Evolutionary conservation across 1,140 invertebrate genomes (phyloP).

Genomic region (Ooceraea biroi): DNA sequence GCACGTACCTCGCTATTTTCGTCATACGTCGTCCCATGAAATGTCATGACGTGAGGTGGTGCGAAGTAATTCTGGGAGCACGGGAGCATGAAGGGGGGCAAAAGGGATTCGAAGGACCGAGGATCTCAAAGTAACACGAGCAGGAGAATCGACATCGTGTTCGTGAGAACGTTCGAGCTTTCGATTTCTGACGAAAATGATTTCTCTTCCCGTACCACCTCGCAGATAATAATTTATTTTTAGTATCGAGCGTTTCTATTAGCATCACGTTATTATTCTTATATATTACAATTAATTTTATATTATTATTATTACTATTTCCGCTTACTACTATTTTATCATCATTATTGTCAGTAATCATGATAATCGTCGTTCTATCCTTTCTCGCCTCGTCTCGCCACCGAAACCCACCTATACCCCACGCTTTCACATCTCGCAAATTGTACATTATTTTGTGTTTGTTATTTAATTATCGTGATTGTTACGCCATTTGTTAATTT

Average conservation of each 20-base stretch:
- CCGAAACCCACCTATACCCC: neutral
- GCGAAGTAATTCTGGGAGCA: neutral
- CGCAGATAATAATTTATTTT: conserved; percentile 70
- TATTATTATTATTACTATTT: conserved; percentile 68
- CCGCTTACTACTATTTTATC: conserved; percentile 61
- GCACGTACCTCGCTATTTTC: conserved; percentile 32
- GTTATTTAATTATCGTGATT: conserved; percentile 82
- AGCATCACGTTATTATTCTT: conserved; percentile 54
- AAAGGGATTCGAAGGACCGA: neutral
- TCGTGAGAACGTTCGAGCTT: conserved; percentile 34
- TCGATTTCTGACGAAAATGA: conserved; percentile 26
- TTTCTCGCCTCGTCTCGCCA: conserved; percentile 53
- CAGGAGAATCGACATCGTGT: conserved; percentile 36
- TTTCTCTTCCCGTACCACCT: conserved; percentile 41
- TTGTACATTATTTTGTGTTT: conserved; percentile 74
- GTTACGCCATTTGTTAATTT: conserved; percentile 81
- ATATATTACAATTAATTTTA: conserved; percentile 50
- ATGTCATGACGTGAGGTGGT: conserved; percentile 26
- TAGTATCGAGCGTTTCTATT: conserved; percentile 48
- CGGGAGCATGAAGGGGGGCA: neutral
- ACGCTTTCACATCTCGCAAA: conserved; percentile 59
- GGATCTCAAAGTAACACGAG: conserved; percentile 4
- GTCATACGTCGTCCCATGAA: conserved; percentile 42
- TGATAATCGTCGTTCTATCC: conserved; percentile 30
- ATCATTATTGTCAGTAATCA: conserved; percentile 65